A percentile compares a stretch with the other conserved stretches of the same genome.
phyloP scores from a whole-genome alignment of 35 echinoderm and acorn worm species.

The Eucidaris tribuloides region DNA sequence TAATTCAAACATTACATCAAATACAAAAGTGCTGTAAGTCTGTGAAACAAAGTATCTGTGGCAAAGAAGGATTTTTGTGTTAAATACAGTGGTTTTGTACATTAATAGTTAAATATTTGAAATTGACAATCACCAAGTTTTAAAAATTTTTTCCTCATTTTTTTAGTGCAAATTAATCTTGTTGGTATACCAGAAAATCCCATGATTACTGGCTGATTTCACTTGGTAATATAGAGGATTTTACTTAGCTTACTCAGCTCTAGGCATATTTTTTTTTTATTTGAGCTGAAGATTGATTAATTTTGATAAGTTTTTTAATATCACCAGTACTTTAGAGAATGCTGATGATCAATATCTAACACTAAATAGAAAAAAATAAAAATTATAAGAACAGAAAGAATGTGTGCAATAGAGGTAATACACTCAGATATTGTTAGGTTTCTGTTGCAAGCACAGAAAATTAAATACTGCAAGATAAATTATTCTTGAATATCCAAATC shows the following conservation, averaged over 20 bases:
- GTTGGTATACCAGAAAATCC: too few relatives aligned
- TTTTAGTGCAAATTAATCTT: neutral
- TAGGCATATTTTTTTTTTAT: too few relatives aligned
- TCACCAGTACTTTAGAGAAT: neutral
- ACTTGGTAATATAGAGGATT: too few relatives aligned
- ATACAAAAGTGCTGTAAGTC: neutral
- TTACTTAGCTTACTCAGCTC: too few relatives aligned
- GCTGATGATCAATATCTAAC: neutral
- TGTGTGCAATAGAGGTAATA: neutral
- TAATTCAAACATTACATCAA: too few relatives aligned
- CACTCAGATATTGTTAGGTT: neutral
- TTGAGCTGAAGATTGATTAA: too few relatives aligned
- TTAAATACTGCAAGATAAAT: neutral
- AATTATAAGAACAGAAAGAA: neutral
- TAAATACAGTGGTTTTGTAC: too few relatives aligned
- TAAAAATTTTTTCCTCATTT: neutral
- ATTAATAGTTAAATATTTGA: neutral
- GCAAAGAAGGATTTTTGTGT: neutral
- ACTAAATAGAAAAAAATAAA: neutral
- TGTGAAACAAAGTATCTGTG: neutral
- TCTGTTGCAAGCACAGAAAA: neutral
- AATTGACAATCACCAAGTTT: neutral
- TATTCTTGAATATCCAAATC: neutral
- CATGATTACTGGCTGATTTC: too few relatives aligned
- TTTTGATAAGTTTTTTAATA: too few relatives aligned